Percentiles rank a stretch among this genome's conserved stretches.
These are phyloP conservation scores for Coptodon bakossiorum DNA, from an alignment of 2,113 vertebrate genomes.

Conservation along the genomic window DNA sequence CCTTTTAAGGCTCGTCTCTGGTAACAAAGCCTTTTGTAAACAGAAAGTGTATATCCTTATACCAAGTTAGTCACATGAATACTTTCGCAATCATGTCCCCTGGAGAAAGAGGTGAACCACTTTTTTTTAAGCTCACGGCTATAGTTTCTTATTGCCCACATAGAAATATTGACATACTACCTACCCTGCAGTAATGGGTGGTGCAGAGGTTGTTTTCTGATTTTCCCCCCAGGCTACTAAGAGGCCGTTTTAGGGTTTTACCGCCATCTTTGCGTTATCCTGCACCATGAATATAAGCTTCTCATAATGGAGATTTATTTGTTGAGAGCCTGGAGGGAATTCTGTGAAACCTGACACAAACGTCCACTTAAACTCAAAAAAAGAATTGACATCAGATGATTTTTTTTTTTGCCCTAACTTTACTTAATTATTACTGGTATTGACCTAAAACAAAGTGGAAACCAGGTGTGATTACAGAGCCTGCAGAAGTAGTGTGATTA, in stretches of 20 bases:
- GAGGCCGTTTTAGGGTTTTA: not conserved
- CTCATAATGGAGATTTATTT: not conserved
- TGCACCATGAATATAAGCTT: not conserved
- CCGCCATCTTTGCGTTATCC: not conserved
- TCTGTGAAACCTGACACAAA: not conserved
- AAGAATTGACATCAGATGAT: not conserved
- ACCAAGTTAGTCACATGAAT: not conserved
- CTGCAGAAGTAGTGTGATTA: not conserved
- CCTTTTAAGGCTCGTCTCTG: not conserved
- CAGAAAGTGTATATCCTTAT: not conserved
- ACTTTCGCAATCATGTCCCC: not conserved
- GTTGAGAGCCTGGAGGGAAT: not conserved
- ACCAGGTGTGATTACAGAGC: not conserved
- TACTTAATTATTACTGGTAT: not conserved
- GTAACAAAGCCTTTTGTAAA: not conserved
- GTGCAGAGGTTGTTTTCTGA: not conserved
- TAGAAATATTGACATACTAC: not conserved
- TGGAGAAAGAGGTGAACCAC: not conserved
- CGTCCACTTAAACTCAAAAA: accelerated
- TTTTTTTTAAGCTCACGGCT: not conserved
- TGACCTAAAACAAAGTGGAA: not conserved
- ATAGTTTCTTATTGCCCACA: not conserved
- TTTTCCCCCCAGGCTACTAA: not conserved
- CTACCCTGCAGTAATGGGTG: not conserved
- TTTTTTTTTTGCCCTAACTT: not conserved